Base-by-base conservation (phyloP, 2,888 invertebrate species). In the Melinaea marsaeus region DNA sequence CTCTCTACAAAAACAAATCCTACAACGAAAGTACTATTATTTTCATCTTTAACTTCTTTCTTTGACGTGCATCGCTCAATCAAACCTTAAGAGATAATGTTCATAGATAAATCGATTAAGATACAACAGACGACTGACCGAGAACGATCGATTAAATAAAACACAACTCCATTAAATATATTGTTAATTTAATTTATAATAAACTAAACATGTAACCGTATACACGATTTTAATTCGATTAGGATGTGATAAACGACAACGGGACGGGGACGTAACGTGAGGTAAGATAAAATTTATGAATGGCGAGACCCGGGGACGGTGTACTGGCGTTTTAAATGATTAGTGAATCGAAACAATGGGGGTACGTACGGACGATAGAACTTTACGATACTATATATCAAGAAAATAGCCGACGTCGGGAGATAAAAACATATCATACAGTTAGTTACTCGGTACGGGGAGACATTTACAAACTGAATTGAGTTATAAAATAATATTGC, bases 201-300 rank as follows among this genome's bases (percentile, higher is more conserved):
- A 58, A 37, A 45, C 48, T 60, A n/a, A 54, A 61, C 62, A 67
- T 56, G 54, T 22, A 57, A 58, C 61, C 67, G 70, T 71, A 69
- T 66, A 67, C 71, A 71, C 66, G 70, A 69, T 71, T 69, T 73
- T 72, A 75, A 74, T 74, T 72, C 71, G 80, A 83, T 83, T 82
- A 81, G 81, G 79, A 76, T 75, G 75, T 81, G 76, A 80, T 78
- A 79, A 75, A 79, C 79, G 80, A 79, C 81, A 82, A 79, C 77
- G 77, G 75, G 77, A 75, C 22, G 74, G 79, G 77, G 81, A 79
- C 80, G 83, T 86, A 85, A 84, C 83, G 81, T 77, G 80, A 80
- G 79, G 75, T 72, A 64, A 74, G 70, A 70, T 70, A 73, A 79
- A 79, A 81, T 85, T 88, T 88, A 87, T 87, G 86, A 87, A 87